Evolutionary conservation across 1,140 invertebrate genomes (phyloP), one percentile per base, ranked within the genome.

Genomic region (Drosophila navojoa): DNA sequence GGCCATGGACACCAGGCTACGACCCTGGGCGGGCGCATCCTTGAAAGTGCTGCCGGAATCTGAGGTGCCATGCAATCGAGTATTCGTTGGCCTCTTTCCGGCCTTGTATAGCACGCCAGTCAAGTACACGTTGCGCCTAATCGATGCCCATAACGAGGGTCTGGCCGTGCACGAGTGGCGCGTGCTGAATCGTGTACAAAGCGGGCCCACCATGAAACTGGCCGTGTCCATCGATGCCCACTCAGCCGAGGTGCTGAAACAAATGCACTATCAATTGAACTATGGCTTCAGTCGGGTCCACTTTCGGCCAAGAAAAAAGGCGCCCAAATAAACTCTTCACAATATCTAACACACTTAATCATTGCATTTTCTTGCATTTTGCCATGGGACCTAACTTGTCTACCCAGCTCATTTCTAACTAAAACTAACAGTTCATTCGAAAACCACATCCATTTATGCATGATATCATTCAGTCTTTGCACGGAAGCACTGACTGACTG

Each of bases 1-100:
- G 13, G 25, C 44, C 7, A 57, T 71, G 44, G 68, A 50, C 42
- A 63, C 61, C n/a, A 22, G 45, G 16, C 35, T 71, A 16, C 50
- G 61, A 1, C 68, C 60, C 32, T 64, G 68, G 68, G 68, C 64
- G n/a, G 60, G 68, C 10, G 68, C 60, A 0, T 62, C 59, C 1
- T 15, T 71, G 1, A 49, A 50, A 19, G 60, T 71, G 0, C 29
- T 50, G 9, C 32, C 50, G 13, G 61, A 71, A 38, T 35, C 57
- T 4, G 49, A 61, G 2, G 57, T 61, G 25, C 57, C 47, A 1
- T 11, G 38, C 9, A 45, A 60, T 9, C 38, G 49, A 0, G 19
- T 45, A 44, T 69, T 61, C 32, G 40, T 53, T 2, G 67, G 58
- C 40, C 49, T 54, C 27, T 62, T 61, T 47, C 67, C 67, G 15